Base-by-base conservation (phyloP, 2,113 vertebrate species). In the Platycercus adscitus region DNA sequence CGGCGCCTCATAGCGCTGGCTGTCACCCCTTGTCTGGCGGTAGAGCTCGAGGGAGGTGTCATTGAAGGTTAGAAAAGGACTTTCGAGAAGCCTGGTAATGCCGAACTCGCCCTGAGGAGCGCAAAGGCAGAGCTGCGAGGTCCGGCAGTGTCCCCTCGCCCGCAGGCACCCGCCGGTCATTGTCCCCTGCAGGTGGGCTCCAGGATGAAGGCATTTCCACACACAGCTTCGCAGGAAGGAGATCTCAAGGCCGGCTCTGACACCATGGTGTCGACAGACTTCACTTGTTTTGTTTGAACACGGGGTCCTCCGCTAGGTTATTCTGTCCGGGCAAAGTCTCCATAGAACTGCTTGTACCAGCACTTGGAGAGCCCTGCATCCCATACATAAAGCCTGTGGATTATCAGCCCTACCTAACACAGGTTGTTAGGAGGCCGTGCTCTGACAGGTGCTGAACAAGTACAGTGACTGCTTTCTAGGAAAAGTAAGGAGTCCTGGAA, bases 361-460 rank as follows among this genome's bases (percentile, higher is more conserved):
- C 47, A 4, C 4, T 56, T 14, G 3, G 35, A 44, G 33, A 78
- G 31, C 31, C 43, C 6, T 0, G 28, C 33, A 7, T 24, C 56
- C 37, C 44, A 20, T 1, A 0, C 13, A 1, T 2, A n/a, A 39
- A 44, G 39, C 9, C 6, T 4, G 8, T 2, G 14, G 14, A 3
- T 52, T 68, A 41, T 11, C 65, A 24, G 5, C 33, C 43, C 19
- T 19, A 3, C 24, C 15, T 41, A 37, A 41, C 35, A 17, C 8
- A 1, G 6, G 28, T 33, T 28, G 31, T 60, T 11, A 11, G 39
- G 44, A 60, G 64, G n/a, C 33, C 0, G 0, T 29, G 6, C 28
- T n/a, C 37, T 17, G 20, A n/a, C n/a, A 20, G 13, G 11, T 1
- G 0, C 47, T 39, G 18, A 21, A 17, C 1, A 0, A 43, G 11